phyloP scores from a whole-genome alignment of 30 jellyfish, hydroid and myxozoan genomes.

The Pseudorhiza aurosa region DNA sequence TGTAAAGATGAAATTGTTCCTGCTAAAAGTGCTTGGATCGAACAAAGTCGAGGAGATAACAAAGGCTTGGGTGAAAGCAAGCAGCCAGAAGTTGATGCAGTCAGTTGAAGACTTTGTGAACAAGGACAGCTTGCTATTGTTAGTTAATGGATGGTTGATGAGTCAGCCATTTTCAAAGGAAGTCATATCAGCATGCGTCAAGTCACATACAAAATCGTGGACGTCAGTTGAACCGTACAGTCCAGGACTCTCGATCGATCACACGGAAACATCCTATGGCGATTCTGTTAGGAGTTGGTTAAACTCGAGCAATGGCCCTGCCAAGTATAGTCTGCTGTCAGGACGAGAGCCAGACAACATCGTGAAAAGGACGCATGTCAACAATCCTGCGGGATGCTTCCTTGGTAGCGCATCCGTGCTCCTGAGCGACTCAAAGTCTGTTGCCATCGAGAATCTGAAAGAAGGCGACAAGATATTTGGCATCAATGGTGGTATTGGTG shows the following conservation, averaged over 20 bases:
- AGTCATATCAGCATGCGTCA: constrained; percentile 23
- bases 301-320: constrained; percentile 12
- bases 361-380: background rate
- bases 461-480: constrained; percentile 29
- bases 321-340: background rate
- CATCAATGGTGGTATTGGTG: constrained; percentile 16
- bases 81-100: constrained; percentile 19
- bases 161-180: constrained; percentile 13
- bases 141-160: constrained; percentile 29
- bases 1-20: constrained; percentile 41
- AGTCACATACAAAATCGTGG: constrained; percentile 44
- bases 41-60: constrained; percentile 1
- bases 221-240: background rate
- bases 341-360: constrained; percentile 9
- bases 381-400: constrained; percentile 17
- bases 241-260: constrained; percentile 4
- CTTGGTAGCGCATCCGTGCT: constrained; percentile 22
- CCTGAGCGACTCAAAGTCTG: background rate
- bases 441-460: constrained; percentile 28
- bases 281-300: constrained; percentile 51
- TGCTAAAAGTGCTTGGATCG: constrained; percentile 40
- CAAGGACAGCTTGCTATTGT: background rate
- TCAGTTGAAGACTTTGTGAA: constrained; percentile 22
- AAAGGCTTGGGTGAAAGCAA: constrained; percentile 10
- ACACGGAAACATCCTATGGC: constrained; percentile 25